phyloP scores from a whole-genome alignment of 2,113 vertebrate species.

The Chauna torquata region DNA sequence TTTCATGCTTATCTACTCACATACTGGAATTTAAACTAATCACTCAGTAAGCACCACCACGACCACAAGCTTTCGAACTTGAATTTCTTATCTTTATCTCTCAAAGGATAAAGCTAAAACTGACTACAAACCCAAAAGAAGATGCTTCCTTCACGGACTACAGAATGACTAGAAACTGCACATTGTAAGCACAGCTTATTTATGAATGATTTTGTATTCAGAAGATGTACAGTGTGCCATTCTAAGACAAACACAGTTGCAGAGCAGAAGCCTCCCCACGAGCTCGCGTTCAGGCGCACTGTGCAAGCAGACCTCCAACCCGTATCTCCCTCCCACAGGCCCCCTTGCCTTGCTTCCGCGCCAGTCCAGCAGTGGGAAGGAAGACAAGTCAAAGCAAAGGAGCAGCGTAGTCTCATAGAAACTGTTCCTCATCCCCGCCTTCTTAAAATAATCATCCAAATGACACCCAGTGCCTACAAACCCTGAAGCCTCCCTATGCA shows the following conservation, averaged over 20 bases:
- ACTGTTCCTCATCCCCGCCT: neutral
- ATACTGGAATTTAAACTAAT: neutral
- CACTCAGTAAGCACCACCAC: neutral
- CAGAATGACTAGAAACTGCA: neutral
- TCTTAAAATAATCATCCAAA: neutral
- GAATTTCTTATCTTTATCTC: neutral
- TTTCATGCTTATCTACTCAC: neutral
- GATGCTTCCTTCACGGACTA: neutral
- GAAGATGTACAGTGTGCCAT: neutral
- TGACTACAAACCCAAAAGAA: neutral
- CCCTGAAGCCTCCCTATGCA: neutral
- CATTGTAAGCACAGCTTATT: neutral
- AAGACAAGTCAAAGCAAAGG: neutral
- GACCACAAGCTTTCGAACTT: neutral
- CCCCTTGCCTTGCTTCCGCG: neutral
- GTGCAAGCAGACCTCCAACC: neutral
- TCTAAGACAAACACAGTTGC: neutral
- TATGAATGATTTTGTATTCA: neutral
- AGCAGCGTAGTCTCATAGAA: neutral
- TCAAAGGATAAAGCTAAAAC: neutral
- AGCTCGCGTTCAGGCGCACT: neutral
- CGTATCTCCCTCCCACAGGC: fast-evolving
- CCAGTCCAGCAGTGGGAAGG: neutral
- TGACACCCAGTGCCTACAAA: fast-evolving
- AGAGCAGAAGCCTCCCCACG: neutral